phyloP scores from a whole-genome alignment of 1,140 invertebrate genomes.

The Ceratosolen fusciceps region DNA sequence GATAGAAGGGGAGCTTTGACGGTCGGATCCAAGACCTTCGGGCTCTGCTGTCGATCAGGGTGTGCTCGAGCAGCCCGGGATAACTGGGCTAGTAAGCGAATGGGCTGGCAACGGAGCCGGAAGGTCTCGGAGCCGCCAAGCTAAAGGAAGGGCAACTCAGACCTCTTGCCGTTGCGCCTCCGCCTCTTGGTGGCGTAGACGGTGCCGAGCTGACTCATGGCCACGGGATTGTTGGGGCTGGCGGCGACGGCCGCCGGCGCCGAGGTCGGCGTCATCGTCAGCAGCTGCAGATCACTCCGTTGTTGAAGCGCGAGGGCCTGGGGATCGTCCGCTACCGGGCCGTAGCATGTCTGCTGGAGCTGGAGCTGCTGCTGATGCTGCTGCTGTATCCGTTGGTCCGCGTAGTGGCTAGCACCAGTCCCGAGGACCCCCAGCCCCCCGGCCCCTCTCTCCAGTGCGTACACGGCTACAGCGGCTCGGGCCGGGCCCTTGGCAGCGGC shows the following conservation, averaged over 20 bases:
- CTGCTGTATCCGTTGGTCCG: conserved; percentile 52
- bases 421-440: conserved; percentile 70
- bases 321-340: conserved; percentile 63
- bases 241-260: conserved; percentile 56
- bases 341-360: conserved; percentile 62
- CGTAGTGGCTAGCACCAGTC: conserved; percentile 61
- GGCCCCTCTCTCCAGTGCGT: conserved; percentile 70
- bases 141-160: conserved; percentile 50
- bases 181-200: conserved; percentile 95
- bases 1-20: not conserved
- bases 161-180: conserved; percentile 95
- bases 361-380: conserved; percentile 50
- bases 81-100: not conserved
- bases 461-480: conserved; percentile 63
- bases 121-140: not conserved
- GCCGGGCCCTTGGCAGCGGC: conserved; percentile 51
- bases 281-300: conserved; percentile 52
- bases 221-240: conserved; percentile 69
- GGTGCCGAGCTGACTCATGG: conserved; percentile 90
- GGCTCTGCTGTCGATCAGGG: not conserved
- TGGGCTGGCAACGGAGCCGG: not conserved
- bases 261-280: conserved; percentile 59
- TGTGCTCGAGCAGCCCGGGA: not conserved
- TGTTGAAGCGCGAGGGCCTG: conserved; percentile 60
- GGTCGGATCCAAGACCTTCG: not conserved